Conservation (phyloP, 2,797 vertebrate species). For the Carcharodon carcharias region DNA sequence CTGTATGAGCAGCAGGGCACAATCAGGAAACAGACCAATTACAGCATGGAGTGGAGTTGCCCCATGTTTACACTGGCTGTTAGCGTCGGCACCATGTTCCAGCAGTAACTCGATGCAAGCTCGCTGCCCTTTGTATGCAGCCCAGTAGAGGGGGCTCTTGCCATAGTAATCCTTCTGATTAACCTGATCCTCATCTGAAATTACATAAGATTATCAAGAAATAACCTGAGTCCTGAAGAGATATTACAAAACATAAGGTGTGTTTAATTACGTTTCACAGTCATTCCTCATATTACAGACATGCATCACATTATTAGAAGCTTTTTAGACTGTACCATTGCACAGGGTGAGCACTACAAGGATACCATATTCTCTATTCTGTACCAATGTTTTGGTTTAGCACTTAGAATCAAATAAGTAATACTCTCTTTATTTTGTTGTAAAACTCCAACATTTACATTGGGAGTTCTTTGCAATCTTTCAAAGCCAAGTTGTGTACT, state of each 20-base stretch:
- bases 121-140: constrained; percentile 50
- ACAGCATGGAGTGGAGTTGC: constrained; percentile 49
- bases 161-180: constrained; percentile 51
- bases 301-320: neutral
- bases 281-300: neutral
- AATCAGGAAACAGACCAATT: constrained; percentile 50
- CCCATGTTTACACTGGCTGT: constrained; percentile 49
- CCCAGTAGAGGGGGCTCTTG: constrained; percentile 51
- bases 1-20: constrained; percentile 49
- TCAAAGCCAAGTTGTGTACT: neutral
- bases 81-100: constrained; percentile 48
- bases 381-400: neutral
- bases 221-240: neutral
- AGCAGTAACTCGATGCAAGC: constrained; percentile 47
- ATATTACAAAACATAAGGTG: neutral
- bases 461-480: neutral
- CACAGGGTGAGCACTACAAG: neutral
- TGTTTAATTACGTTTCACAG: neutral
- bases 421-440: neutral
- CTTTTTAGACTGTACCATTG: neutral
- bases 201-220: neutral
- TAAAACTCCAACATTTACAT: neutral
- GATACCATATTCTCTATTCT: neutral
- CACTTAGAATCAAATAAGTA: too few species aligned
- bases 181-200: constrained; percentile 47